Evolutionary conservation across 2,113 vertebrate genomes (phyloP).

Genomic region (Rana temporaria): DNA sequence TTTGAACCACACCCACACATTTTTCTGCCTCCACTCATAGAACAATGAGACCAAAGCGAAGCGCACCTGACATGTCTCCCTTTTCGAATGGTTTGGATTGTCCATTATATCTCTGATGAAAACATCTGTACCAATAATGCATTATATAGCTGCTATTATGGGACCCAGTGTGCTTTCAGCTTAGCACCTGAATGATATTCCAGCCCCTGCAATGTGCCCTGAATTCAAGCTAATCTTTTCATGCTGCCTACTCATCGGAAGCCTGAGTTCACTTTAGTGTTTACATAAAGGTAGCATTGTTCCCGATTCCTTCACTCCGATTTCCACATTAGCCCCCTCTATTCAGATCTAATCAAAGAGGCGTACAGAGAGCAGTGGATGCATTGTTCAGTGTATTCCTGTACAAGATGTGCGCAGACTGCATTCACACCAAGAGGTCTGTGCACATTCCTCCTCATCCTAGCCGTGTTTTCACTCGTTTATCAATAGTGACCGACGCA

Average conservation of each 20-base stretch:
- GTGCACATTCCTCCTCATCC: not conserved
- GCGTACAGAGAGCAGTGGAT: conserved; percentile 27
- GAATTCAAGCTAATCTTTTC: conserved; percentile 36
- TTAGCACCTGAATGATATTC: not conserved
- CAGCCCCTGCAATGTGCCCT: not conserved
- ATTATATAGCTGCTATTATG: not conserved
- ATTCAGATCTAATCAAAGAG: conserved; percentile 50
- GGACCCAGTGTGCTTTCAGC: not conserved
- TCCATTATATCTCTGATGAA: no score
- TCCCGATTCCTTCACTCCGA: conserved; percentile 20
- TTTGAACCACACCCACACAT: no score
- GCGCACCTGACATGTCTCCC: no score
- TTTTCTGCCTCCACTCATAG: no score
- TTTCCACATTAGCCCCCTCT: conserved; percentile 10
- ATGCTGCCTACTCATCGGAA: conserved; percentile 23
- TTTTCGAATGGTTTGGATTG: no score
- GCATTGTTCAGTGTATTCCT: conserved; percentile 35
- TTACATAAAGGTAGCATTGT: conserved; percentile 49
- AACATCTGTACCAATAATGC: no score
- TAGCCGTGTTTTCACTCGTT: no score
- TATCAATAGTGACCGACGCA: no score
- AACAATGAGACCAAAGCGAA: no score
- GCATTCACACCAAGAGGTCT: conserved; percentile 10
- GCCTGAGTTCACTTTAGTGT: conserved; percentile 21
- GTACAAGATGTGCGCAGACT: conserved; percentile 32